phyloP scores from a whole-genome alignment of 2,888 invertebrate genomes.

The Lobophora halterata region DNA sequence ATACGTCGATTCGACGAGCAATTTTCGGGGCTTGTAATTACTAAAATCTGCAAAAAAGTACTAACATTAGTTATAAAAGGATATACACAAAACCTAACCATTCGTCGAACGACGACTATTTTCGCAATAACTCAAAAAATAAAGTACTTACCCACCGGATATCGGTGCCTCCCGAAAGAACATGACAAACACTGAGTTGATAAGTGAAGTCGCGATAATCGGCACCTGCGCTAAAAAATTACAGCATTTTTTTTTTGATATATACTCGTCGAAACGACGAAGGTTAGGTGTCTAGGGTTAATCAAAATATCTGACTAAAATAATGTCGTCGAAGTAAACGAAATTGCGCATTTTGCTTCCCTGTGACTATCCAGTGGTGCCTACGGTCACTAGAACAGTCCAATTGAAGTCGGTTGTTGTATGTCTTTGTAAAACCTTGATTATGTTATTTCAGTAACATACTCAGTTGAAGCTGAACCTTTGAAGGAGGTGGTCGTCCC shows the following conservation, averaged over 20 bases:
- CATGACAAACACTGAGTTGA: conserved; percentile 13
- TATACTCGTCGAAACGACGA: conserved; percentile 8
- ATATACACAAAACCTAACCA: conserved; percentile 2
- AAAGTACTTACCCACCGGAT: conserved; percentile 7
- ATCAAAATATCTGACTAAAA: too few relatives aligned
- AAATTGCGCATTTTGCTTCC: too few relatives aligned
- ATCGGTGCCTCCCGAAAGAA: conserved; percentile 9
- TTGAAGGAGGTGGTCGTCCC: conserved; percentile 58
- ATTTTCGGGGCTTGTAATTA: too few relatives aligned
- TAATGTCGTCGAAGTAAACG: too few relatives aligned
- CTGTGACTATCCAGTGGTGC: too few relatives aligned
- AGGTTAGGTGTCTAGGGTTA: conserved; percentile 4
- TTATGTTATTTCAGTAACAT: conserved; percentile 56
- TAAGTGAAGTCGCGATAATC: conserved; percentile 5
- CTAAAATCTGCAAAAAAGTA: conserved; percentile 12
- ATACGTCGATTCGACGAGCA: too few relatives aligned
- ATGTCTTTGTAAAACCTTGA: background rate
- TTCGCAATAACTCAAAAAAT: conserved; percentile 5
- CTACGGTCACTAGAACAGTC: too few relatives aligned
- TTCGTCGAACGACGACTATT: conserved; percentile 4
- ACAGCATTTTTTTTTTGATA: conserved; percentile 9
- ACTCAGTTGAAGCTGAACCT: conserved; percentile 58
- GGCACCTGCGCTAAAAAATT: conserved; percentile 1
- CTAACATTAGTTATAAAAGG: conserved; percentile 3
- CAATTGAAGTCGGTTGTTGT: too few relatives aligned